These are phyloP conservation scores for Distichodus sexfasciatus DNA, from an alignment of 2,797 vertebrate species.

Conservation along the genomic window DNA sequence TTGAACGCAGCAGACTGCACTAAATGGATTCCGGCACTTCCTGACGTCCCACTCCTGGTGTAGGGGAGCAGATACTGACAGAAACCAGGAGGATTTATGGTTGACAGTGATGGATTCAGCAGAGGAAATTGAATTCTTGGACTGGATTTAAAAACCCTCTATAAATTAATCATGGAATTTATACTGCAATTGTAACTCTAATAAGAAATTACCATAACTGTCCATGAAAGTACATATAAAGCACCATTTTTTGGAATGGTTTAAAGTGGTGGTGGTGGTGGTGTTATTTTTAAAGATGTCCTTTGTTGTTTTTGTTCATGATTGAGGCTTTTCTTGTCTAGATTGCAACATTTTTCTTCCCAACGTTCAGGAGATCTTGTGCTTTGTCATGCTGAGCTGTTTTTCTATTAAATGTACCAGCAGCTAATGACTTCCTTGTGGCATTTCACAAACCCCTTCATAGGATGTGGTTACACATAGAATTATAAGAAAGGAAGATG, in stretches of 20 bases:
- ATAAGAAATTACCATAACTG: no score
- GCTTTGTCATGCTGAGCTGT: no score
- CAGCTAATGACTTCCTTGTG: conserved; percentile 11
- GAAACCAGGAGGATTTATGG: background rate
- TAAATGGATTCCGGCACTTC: conserved; percentile 25
- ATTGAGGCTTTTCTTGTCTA: no score
- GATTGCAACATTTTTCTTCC: no score
- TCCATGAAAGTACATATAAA: no score
- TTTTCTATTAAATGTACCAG: background rate
- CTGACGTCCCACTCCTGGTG: background rate
- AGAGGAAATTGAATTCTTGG: background rate
- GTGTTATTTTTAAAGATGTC: no score
- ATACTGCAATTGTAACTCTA: no score
- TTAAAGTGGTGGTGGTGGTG: no score
- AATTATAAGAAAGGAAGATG: background rate
- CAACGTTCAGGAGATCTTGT: no score
- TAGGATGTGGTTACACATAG: conserved; percentile 1
- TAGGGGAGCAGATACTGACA: background rate
- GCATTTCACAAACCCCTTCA: background rate
- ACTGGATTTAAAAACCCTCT: background rate
- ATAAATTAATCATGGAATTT: no score
- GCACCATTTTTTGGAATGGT: no score
- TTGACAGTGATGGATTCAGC: background rate
- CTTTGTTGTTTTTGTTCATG: no score
- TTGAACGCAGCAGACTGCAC: conserved; percentile 14